These are phyloP conservation scores for Gymnoscelis rufifasciata DNA, from an alignment of 2,888 invertebrate species.

Conservation along the genomic window DNA sequence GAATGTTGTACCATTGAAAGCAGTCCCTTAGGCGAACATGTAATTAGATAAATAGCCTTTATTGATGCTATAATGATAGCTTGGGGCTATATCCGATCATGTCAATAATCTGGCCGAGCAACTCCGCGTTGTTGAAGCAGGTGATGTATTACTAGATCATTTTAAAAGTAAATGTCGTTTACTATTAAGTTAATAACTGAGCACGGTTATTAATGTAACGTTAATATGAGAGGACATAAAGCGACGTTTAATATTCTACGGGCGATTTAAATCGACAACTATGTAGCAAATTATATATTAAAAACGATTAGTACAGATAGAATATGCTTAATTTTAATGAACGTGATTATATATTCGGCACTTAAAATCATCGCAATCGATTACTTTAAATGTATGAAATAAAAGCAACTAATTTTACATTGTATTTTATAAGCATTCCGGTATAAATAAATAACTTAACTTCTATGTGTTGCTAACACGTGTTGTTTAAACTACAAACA, in stretches of 20 bases:
- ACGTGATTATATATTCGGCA: too few relatives aligned
- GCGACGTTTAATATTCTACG: neutral
- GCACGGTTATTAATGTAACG: neutral
- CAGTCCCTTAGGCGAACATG: conserved; percentile 9
- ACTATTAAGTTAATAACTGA: neutral
- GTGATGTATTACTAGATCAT: neutral
- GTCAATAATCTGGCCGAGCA: conserved; percentile 8
- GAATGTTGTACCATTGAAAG: conserved; percentile 8
- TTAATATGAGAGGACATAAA: neutral
- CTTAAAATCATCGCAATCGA: too few relatives aligned
- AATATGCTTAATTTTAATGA: too few relatives aligned
- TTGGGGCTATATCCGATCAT: conserved; percentile 14
- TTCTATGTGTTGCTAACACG: too few relatives aligned
- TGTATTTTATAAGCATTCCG: too few relatives aligned
- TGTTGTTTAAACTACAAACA: neutral
- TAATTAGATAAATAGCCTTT: conserved; percentile 18
- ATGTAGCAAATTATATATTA: too few relatives aligned
- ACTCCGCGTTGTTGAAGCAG: neutral
- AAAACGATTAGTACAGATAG: too few relatives aligned
- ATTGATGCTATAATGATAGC: conserved; percentile 20
- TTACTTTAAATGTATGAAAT: too few relatives aligned
- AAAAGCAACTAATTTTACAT: too few relatives aligned
- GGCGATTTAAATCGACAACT: too few relatives aligned
- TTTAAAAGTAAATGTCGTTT: neutral
- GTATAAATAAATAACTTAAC: too few relatives aligned